Evolutionary conservation across 2,113 vertebrate genomes (phyloP), one percentile per base, ranked within the genome.

Genomic region (Ifrita kowaldi): DNA sequence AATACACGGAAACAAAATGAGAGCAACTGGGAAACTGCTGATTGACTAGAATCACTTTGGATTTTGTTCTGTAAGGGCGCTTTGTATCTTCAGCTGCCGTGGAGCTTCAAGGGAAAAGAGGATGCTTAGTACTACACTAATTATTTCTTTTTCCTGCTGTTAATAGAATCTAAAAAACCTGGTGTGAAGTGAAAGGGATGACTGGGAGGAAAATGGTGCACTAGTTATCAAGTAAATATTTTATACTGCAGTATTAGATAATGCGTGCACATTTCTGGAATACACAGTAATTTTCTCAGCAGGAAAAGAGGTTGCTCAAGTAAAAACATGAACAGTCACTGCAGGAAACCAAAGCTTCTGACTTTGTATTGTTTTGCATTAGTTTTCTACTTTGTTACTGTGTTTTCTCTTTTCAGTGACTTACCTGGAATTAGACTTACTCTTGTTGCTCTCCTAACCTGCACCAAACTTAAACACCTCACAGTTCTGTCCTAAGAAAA

Each of bases 241-340:
- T 27, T 68, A 32, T 47, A 56, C n/a, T 85, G 70, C 49, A 42
- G 33, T 68, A 41, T 79, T 76, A 90, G 30, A 60, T 33, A 84
- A 85, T 41, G 14, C 80, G 41, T 73, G 53, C 67, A 60, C 37
- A 56, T 49, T 93, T 96, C 79, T 85, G 53, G 46, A 91, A 90
- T 73, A 88, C 3, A 3, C 32, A 68, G 82, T 74, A 59, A 91
- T 97, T 95, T 93, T 94, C 94, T 77, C 92, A 92, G 76, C 44
- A 76, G 82, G 62, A 76, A 56, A 81, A 76, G 28, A 32, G 27
- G 17, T 60, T 95, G 59, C 57, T 88, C 44, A 81, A 91, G 63
- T 69, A 73, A 78, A 47, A 96, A 71, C 28, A 55, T 49, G 37
- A 93, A 77, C 42, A 86, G 28, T 35, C 60, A 68, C 77, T 71